These are phyloP conservation scores for Agrilus mali DNA, from an alignment of 2,888 invertebrate genomes.

Conservation along the genomic window DNA sequence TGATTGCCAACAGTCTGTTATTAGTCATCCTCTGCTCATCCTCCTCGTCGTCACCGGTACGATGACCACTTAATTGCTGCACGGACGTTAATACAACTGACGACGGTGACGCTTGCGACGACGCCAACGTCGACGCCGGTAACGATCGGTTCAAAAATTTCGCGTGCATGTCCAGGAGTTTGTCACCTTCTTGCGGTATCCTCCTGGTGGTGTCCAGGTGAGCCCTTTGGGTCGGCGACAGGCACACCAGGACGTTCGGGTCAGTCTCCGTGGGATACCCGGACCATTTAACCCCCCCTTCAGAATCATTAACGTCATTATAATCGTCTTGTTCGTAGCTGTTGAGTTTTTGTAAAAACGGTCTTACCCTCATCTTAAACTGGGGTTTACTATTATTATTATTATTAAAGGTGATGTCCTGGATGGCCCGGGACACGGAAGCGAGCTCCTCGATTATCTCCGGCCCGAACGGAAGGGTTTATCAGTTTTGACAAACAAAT, in stretches of 20 bases:
- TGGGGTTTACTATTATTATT: too few relatives aligned
- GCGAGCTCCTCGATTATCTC: slow-evolving; percentile 57
- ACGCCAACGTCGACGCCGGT: slow-evolving; percentile 18
- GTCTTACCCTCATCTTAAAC: neutral
- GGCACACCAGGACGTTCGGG: slow-evolving; percentile 48
- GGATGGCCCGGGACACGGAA: slow-evolving; percentile 44
- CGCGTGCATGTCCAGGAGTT: slow-evolving; percentile 54
- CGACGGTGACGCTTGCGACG: slow-evolving; percentile 11
- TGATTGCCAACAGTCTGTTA: slow-evolving; percentile 49
- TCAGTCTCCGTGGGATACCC: slow-evolving; percentile 48
- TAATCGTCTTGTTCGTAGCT: neutral
- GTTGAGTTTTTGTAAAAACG: neutral
- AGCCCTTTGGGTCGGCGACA: slow-evolving; percentile 60
- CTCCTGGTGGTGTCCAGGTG: slow-evolving; percentile 43
- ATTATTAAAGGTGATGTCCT: slow-evolving; percentile 14
- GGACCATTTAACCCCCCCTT: slow-evolving; percentile 38
- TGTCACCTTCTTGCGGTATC: slow-evolving; percentile 44
- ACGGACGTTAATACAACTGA: slow-evolving; percentile 11
- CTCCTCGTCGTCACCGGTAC: slow-evolving; percentile 3
- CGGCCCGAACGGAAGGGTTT: slow-evolving; percentile 54
- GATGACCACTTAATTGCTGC: too few relatives aligned
- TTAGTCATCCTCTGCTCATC: slow-evolving; percentile 25
- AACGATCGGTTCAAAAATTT: slow-evolving; percentile 56
- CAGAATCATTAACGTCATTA: too few relatives aligned
- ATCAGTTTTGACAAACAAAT: slow-evolving; percentile 52